phyloP scores from a whole-genome alignment of 2,888 invertebrate species.

The Pinctada fucata region DNA sequence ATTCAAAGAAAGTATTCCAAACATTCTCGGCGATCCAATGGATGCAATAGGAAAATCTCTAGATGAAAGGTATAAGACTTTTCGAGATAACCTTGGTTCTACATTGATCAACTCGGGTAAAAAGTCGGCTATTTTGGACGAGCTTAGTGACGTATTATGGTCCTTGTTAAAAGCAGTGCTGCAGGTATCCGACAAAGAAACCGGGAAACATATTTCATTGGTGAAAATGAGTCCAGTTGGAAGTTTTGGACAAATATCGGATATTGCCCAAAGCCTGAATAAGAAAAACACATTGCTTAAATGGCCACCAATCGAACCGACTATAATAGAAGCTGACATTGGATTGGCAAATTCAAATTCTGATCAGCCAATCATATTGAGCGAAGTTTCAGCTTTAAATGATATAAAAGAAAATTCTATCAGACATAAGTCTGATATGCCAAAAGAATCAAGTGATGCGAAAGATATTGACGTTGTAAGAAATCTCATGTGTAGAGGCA shows the following conservation, averaged over 20 bases:
- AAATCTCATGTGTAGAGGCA: conserved; percentile 20
- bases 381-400: conserved; percentile 5
- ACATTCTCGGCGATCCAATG: neutral
- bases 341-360: neutral
- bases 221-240: conserved; percentile 13
- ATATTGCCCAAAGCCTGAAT: neutral
- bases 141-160: conserved; percentile 10
- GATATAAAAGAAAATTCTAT: neutral
- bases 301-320: conserved; percentile 14
- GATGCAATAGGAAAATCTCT: neutral
- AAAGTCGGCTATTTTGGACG: conserved; percentile 6
- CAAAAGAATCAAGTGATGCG: neutral
- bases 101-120: neutral
- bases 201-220: conserved; percentile 1
- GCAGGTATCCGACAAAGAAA: conserved; percentile 8
- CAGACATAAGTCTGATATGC: neutral
- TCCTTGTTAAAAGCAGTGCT: conserved; percentile 18
- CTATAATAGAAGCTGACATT: conserved; percentile 14
- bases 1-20: neutral
- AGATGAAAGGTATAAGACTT: neutral
- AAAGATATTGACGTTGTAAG: neutral
- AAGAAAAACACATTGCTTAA: neutral
- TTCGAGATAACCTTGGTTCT: neutral
- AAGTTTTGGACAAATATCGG: conserved; percentile 1
- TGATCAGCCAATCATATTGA: conserved; percentile 3